A percentile compares a stretch with the other conserved stretches of the same genome.
Evolutionary conservation across 2,888 invertebrate species (phyloP).

Genomic region (Meiosimyza decipiens): DNA sequence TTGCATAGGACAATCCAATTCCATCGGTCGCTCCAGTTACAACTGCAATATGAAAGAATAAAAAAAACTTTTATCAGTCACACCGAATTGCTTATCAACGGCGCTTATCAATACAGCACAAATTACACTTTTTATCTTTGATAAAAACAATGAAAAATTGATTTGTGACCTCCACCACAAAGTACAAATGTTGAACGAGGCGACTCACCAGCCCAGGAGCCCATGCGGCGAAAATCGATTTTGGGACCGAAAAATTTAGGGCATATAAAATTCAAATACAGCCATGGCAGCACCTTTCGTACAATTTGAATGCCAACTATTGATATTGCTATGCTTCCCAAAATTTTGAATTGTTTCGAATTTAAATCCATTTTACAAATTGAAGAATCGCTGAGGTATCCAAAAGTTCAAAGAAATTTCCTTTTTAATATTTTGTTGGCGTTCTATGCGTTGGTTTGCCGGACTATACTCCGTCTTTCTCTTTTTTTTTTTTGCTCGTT

Average conservation of each 20-base stretch:
- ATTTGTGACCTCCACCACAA: background rate
- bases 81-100: background rate
- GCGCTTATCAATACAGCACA: background rate
- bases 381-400: no score
- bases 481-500: background rate
- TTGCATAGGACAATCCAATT: slow-evolving; percentile 87
- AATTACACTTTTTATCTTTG: slow-evolving; percentile 9
- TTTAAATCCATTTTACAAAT: slow-evolving; percentile 12
- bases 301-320: slow-evolving; percentile 64
- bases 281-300: slow-evolving; percentile 62
- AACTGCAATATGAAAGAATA: slow-evolving; percentile 70
- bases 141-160: slow-evolving; percentile 2
- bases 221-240: slow-evolving; percentile 76
- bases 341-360: slow-evolving; percentile 36
- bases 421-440: no score
- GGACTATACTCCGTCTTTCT: no score
- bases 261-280: slow-evolving; percentile 68
- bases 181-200: no score
- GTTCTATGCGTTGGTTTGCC: no score
- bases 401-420: no score
- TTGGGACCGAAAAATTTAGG: slow-evolving; percentile 71
- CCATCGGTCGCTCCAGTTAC: slow-evolving; percentile 91
- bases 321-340: slow-evolving; percentile 55
- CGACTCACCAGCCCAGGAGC: slow-evolving; percentile 84
- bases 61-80: background rate